These are phyloP conservation scores for Pseudomyrmex sp. DNA, from an alignment of 1,140 invertebrate species.

Conservation along the genomic window DNA sequence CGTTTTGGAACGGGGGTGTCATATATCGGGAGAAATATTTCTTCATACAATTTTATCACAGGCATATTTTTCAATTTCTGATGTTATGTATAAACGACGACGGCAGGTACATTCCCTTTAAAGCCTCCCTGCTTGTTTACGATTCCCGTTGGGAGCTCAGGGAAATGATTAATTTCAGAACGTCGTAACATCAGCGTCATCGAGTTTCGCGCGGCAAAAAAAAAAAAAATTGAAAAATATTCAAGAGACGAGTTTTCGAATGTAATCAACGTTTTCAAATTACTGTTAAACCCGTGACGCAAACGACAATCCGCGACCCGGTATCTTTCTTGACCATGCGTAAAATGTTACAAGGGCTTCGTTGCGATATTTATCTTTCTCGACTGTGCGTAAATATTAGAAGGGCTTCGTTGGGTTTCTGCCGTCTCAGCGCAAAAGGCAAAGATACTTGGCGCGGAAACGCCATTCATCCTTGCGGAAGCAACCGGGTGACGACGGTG, in stretches of 20 bases:
- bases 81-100: constrained; percentile 24
- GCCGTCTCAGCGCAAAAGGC: background rate
- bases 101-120: constrained; percentile 19
- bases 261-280: constrained; percentile 31
- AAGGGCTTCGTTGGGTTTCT: background rate
- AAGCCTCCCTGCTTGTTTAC: constrained; percentile 37
- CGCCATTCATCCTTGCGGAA: constrained; percentile 4
- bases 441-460: constrained; percentile 27
- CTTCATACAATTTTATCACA: constrained; percentile 16
- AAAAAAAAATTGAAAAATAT: background rate
- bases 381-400: constrained; percentile 33
- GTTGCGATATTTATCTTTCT: background rate
- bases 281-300: background rate
- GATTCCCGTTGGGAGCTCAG: constrained; percentile 10
- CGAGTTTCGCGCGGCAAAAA: background rate
- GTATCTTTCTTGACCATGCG: constrained; percentile 6
- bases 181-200: background rate
- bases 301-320: background rate
- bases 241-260: background rate
- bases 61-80: constrained; percentile 31
- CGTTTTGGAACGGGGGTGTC: background rate
- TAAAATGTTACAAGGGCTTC: constrained; percentile 21
- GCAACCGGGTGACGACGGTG: background rate
- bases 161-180: constrained; percentile 44
- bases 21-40: constrained; percentile 19